phyloP scores from a whole-genome alignment of 92 coral and sea anemone genomes.

The Zoanthus solanderi region DNA sequence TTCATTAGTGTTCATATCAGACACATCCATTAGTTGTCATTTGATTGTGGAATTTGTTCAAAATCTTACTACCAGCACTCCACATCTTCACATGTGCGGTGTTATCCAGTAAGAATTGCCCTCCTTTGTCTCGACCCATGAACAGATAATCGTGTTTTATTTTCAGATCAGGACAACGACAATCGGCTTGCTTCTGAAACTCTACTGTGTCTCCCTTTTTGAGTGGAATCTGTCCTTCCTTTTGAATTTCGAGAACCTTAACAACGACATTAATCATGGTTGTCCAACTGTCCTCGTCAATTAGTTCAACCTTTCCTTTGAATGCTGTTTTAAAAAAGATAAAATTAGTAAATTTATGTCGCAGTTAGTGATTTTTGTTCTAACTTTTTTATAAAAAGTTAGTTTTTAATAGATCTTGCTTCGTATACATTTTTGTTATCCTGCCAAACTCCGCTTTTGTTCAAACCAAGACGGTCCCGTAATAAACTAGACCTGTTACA shows the following conservation, averaged over 20 bases:
- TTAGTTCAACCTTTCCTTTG: conserved; percentile 73
- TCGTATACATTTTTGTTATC: not conserved
- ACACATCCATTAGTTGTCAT: conserved; percentile 28
- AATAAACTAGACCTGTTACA: no score
- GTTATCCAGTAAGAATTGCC: conserved; percentile 68
- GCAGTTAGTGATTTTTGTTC: not conserved
- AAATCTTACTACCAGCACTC: conserved; percentile 44
- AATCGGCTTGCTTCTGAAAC: conserved; percentile 78
- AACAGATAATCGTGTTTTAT: conserved; percentile 71
- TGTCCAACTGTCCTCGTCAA: conserved; percentile 80
- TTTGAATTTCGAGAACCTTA: conserved; percentile 62
- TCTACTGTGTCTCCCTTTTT: conserved; percentile 50
- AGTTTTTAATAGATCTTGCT: no score
- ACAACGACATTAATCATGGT: conserved; percentile 52
- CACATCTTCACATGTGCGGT: conserved; percentile 75
- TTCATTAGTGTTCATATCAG: not conserved
- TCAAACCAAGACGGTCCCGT: not conserved
- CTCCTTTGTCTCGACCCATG: conserved; percentile 80
- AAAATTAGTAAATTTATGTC: not conserved
- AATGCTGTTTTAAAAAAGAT: conserved; percentile 51
- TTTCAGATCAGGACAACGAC: conserved; percentile 76
- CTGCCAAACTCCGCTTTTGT: not conserved
- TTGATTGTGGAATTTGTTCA: conserved; percentile 52
- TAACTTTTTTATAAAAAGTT: not conserved
- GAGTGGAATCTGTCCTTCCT: conserved; percentile 59